These are phyloP conservation scores for Platycercus adscitus DNA, from an alignment of 2,113 vertebrate species.

Conservation along the genomic window DNA sequence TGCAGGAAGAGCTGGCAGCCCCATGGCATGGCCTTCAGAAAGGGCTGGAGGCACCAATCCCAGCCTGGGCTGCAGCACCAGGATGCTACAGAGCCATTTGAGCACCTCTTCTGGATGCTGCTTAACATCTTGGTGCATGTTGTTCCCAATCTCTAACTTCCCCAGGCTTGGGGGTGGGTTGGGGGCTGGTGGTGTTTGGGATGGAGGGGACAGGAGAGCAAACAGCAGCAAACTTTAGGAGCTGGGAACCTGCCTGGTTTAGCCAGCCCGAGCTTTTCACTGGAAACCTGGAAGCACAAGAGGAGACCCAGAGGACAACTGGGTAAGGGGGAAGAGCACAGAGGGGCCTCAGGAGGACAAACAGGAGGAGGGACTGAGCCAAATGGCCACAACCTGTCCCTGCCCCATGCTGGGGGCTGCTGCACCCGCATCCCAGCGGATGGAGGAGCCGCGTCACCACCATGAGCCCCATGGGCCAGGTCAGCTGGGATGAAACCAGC, in stretches of 20 bases:
- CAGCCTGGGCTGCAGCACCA: accelerated
- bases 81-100: background rate
- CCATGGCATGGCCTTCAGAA: accelerated
- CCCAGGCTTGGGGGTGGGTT: too few species aligned
- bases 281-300: background rate
- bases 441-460: background rate
- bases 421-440: background rate
- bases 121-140: accelerated
- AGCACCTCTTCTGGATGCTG: background rate
- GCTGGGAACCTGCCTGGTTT: background rate
- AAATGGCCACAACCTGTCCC: accelerated
- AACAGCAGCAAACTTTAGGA: accelerated
- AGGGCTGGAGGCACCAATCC: background rate
- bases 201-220: background rate
- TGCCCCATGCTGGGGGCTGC: background rate
- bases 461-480: accelerated
- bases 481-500: background rate
- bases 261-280: background rate
- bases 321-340: accelerated
- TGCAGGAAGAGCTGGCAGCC: background rate
- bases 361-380: too few species aligned
- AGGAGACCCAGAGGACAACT: background rate
- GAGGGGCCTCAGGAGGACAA: background rate
- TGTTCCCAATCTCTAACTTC: background rate
- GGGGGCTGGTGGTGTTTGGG: background rate